These are phyloP conservation scores for Drosophila jambulina DNA, from an alignment of 1,140 invertebrate species.

Conservation along the genomic window DNA sequence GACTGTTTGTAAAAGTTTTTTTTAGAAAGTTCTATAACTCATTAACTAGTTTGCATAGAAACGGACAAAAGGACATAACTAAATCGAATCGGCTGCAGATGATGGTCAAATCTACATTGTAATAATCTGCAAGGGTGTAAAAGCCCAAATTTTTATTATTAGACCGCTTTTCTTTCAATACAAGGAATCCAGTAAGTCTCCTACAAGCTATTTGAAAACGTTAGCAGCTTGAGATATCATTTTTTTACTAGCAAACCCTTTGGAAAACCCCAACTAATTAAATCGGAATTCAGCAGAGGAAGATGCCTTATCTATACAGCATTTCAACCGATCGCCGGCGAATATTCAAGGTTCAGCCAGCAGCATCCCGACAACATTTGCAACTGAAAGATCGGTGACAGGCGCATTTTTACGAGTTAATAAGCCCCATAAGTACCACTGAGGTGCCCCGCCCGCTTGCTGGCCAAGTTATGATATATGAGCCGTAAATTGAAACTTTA, in stretches of 20 bases:
- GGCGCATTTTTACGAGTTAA: slow-evolving; percentile 71
- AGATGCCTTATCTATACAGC: slow-evolving; percentile 14
- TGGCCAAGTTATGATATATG: slow-evolving; percentile 78
- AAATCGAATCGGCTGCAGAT: no score
- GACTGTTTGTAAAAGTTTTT: no score
- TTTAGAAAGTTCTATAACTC: no score
- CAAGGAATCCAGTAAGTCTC: no score
- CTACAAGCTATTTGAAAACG: no score
- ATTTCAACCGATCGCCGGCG: slow-evolving; percentile 15
- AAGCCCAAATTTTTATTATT: no score
- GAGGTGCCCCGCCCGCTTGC: slow-evolving; percentile 34
- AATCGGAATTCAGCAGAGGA: background rate
- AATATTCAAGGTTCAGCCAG: slow-evolving; percentile 47
- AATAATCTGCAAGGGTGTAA: no score
- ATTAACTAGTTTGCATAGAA: no score
- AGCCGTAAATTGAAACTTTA: slow-evolving; percentile 82
- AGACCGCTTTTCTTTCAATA: no score
- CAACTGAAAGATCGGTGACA: slow-evolving; percentile 55
- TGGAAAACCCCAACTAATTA: background rate
- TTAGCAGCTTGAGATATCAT: background rate
- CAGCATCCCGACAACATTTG: slow-evolving; percentile 41
- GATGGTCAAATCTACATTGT: no score
- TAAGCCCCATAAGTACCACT: slow-evolving; percentile 58
- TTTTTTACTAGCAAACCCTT: background rate
- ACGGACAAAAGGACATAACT: no score